Base-by-base conservation (phyloP, 2,113 vertebrate genomes). In the Rafetus swinhoei region DNA sequence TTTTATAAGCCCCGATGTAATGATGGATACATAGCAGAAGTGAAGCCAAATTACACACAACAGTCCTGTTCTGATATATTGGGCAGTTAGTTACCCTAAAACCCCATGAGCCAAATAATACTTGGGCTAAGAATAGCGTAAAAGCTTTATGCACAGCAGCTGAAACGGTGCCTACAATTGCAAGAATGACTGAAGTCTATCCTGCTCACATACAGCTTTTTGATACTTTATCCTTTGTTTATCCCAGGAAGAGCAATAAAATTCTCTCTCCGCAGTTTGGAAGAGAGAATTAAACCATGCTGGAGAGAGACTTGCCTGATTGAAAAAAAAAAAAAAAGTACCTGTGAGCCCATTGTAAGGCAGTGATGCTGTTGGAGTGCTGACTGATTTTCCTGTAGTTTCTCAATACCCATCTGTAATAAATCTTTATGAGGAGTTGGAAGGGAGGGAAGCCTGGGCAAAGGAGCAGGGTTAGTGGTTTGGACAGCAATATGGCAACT, bases 121-220 rank as follows among this genome's bases (percentile, higher is more conserved):
- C 52, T 85, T 89, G 82, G 21, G 45, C 92, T 94, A 69, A 91
- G 79, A 95, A 91, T 6, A 90, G 35, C 11, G 24, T 62, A 45
- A 45, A 77, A 52, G 62, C 55, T 87, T 55, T 74, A 52, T 0
- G 0, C 60, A 74, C 54, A 92, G 79, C 85, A 89, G 72, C 89
- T 93, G 90, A 94, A 95, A 85, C 77, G 5, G 7, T 84, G 85
- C 79, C 87, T 84, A 92, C 21, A 76, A 24, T 16, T 90, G 65
- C 88, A 88, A 90, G 59, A 10, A 29, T 85, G 83, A 95, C 95
- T 96, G 95, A 96, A 94, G 56, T 32, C 76, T 94, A 27, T 80
- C 86, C 59, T 7, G 5, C 24, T 91, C 86, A 54, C 55, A 62
- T 65, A 69, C 59, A 89, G 21, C 29, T 79, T 88, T 90, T 88